Conservation (phyloP, 2,888 invertebrate genomes). For the Andrena praecox region DNA sequence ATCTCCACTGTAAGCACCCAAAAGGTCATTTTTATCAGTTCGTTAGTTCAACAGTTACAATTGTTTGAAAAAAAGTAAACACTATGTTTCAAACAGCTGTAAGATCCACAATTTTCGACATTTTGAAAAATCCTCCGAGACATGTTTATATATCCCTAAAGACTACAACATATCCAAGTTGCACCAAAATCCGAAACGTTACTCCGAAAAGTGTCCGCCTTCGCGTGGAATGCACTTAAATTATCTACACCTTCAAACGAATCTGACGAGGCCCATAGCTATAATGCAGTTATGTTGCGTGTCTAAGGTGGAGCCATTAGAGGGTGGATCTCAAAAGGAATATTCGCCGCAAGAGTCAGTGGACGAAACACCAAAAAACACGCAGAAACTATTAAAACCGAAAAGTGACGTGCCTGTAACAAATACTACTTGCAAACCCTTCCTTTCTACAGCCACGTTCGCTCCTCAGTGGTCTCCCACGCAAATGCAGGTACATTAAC, state of each 20-base stretch:
- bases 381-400: conserved; percentile 55
- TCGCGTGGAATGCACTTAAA: background rate
- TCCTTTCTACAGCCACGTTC: conserved; percentile 57
- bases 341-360: conserved; percentile 30
- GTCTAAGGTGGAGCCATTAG: conserved; percentile 48
- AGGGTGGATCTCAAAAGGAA: conserved; percentile 50
- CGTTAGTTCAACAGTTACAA: no score
- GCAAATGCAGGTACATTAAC: conserved; percentile 65
- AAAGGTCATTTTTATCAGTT: no score
- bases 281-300: background rate
- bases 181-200: no score
- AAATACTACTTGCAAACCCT: conserved; percentile 58
- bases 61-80: no score
- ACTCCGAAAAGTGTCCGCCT: no score
- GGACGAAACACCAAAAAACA: conserved; percentile 40
- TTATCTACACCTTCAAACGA: background rate
- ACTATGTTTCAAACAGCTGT: no score
- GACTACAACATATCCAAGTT: no score
- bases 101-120: no score
- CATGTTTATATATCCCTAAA: no score
- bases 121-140: no score
- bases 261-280: background rate
- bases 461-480: conserved; percentile 65
- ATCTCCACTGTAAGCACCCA: no score
- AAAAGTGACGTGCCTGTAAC: conserved; percentile 54